Conservation (phyloP, 1,140 invertebrate species). For the Drosophila yakuba region DNA sequence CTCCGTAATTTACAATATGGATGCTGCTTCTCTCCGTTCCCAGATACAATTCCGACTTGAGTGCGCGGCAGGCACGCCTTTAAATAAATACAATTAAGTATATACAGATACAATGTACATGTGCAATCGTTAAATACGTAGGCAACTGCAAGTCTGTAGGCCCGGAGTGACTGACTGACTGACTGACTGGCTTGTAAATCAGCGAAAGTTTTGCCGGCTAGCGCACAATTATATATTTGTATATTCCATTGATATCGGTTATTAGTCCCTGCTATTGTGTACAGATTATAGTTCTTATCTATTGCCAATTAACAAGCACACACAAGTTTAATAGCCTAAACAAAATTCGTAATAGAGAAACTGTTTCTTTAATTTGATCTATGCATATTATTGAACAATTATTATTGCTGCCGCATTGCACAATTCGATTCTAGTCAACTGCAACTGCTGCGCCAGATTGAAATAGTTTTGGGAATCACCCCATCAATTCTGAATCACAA, state of each 20-base stretch:
- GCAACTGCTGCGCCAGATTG: background rate
- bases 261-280: background rate
- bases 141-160: constrained; percentile 21
- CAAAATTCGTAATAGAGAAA: no score
- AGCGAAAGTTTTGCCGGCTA: constrained; percentile 26
- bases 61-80: constrained; percentile 14
- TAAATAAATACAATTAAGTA: constrained; percentile 17
- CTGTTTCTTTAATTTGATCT: no score
- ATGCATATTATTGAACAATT: no score
- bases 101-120: constrained; percentile 17
- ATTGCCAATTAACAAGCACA: no score
- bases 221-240: constrained; percentile 5
- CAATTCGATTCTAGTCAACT: background rate
- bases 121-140: constrained; percentile 9
- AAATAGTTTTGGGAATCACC: background rate
- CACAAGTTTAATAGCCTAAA: no score
- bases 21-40: constrained; percentile 51
- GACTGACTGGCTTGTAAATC: constrained; percentile 23
- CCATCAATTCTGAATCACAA: background rate
- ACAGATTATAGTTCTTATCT: background rate
- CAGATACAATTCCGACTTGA: constrained; percentile 13
- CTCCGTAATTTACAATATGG: constrained; percentile 45
- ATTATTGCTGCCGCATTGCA: background rate
- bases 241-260: constrained; percentile 26
- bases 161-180: background rate